Evolutionary conservation across 2,797 vertebrate species (phyloP), one percentile per base, ranked within the genome.

Genomic region (Mionectes olivaceus): DNA sequence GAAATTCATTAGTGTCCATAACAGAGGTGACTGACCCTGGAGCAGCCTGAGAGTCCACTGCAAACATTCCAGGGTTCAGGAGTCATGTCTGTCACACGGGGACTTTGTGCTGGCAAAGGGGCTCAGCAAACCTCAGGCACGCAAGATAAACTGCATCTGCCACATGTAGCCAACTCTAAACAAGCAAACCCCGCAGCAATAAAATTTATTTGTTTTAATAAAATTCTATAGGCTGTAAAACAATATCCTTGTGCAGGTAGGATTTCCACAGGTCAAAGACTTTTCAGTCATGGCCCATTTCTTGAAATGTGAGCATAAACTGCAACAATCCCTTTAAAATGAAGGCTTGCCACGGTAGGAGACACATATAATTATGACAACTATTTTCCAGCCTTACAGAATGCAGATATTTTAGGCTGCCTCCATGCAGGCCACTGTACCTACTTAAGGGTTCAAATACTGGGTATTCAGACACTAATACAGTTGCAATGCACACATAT

Each of bases 151-250:
- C 85, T 74, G 76, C 94, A 85, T 92, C 91, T 88, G 89, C 76
- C 89, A 88, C 83, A 77, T 63, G 41, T 35, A 71, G 89, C 56
- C 93, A 92, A 87, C 76, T 93, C 88, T 18, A 96, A 96, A 92
- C 81, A 92, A 95, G 93, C 86, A 79, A 41, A 83, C 46, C 90
- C 75, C 4, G 1, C 83, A 74, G 87, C n/a, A 93, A 94, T 95
- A 96, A 96, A 94, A 95, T 67, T 43, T 84, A 93, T 94, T 95
- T 95, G 93, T 87, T 93, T 95, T 90, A 76, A 94, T 92, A 96
- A 94, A 87, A 90, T 65, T 77, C 92, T 91, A n/a, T 14, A 79
- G 90, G 73, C 83, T 97, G 90, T 94, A 90, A 96, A 97, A 91
- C 74, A 97, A 95, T 95, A 93, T 81, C 76, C 79, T 87, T 7